phyloP scores from a whole-genome alignment of 2,797 vertebrate genomes.

The Nasua narica region DNA sequence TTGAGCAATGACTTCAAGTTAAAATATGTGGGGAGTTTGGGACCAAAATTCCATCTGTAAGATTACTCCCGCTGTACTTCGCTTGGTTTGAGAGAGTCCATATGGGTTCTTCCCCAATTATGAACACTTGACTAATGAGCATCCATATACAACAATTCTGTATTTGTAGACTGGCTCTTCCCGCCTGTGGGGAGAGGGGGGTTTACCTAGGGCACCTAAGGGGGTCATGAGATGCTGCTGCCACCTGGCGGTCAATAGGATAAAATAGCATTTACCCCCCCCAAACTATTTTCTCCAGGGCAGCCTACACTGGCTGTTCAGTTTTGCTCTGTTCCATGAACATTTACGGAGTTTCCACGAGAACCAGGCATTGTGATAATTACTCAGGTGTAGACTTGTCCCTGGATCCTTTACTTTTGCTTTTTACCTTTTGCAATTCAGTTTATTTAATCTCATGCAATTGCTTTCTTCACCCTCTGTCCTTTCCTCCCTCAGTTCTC shows the following conservation, averaged over 20 bases:
- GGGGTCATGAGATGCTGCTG: slow-evolving; percentile 56
- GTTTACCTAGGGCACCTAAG: background rate
- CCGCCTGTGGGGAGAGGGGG: too few species aligned
- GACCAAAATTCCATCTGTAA: background rate
- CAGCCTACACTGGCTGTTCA: background rate
- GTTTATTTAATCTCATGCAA: background rate
- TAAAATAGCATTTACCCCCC: slow-evolving; percentile 26
- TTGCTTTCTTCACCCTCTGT: background rate
- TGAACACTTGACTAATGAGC: background rate
- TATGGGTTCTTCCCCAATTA: background rate
- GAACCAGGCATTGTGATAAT: background rate
- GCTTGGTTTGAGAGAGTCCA: background rate
- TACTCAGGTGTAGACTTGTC: background rate
- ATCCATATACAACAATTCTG: background rate
- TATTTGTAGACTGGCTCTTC: background rate
- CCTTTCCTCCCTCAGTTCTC: background rate
- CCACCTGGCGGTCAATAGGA: slow-evolving; percentile 49
- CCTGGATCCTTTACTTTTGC: background rate
- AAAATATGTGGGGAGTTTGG: background rate
- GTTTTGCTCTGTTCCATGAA: background rate
- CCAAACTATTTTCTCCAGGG: background rate
- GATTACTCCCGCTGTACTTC: background rate
- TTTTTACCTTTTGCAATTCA: background rate
- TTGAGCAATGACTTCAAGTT: slow-evolving; percentile 2
- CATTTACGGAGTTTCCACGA: background rate